Conservation (phyloP, 2,888 invertebrate genomes). For the Drosophila longiperda region DNA sequence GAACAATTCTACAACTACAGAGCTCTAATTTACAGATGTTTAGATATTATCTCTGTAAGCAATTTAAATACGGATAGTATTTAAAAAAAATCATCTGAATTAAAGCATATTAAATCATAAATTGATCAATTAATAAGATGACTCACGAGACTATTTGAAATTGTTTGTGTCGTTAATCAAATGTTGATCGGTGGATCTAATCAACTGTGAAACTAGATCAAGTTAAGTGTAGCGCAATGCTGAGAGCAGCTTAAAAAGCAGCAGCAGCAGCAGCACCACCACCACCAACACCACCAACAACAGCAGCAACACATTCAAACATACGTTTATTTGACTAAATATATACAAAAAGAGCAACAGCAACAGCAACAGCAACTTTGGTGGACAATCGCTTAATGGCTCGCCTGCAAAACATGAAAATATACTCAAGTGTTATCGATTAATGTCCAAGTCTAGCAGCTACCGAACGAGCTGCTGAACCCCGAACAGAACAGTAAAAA, state of each 20-base stretch:
- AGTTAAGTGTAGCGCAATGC: constrained; percentile 22
- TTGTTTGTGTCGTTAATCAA: neutral
- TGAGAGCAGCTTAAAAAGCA: constrained; percentile 28
- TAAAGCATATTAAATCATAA: neutral
- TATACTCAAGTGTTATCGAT: constrained; percentile 86
- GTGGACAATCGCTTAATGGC: constrained; percentile 85
- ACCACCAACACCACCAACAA: neutral
- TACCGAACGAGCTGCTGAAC: constrained; percentile 83
- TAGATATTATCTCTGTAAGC: neutral
- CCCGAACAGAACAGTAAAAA: constrained; percentile 24
- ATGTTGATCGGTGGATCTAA: constrained; percentile 8
- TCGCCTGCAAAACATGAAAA: constrained; percentile 85
- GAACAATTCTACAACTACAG: neutral
- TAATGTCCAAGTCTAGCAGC: constrained; percentile 85
- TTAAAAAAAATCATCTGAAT: neutral
- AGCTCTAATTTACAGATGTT: neutral
- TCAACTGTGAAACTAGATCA: constrained; percentile 21
- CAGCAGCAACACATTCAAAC: constrained; percentile 47
- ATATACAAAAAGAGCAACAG: constrained; percentile 38
- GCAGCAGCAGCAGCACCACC: neutral
- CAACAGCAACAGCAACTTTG: constrained; percentile 46
- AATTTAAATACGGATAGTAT: neutral
- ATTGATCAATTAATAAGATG: neutral
- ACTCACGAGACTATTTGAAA: neutral
- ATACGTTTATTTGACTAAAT: constrained; percentile 62